These are phyloP conservation scores for Ciconia boyciana DNA, from an alignment of 2,113 vertebrate genomes.

Conservation along the genomic window DNA sequence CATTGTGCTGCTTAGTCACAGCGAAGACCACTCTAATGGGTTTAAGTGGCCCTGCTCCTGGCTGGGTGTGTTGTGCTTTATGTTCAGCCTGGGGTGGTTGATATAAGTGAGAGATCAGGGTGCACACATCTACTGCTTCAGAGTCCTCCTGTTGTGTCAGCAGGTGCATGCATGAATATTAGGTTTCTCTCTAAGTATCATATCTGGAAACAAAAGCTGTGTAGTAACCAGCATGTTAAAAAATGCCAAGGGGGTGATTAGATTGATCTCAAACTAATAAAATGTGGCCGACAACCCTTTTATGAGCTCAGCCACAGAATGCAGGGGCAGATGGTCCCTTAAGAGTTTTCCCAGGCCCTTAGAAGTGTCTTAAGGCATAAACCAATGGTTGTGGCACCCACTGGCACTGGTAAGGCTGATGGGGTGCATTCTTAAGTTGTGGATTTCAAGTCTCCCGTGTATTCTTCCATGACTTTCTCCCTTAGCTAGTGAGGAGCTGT, in stretches of 20 bases:
- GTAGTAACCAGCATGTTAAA: not conserved
- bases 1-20: constrained; percentile 53
- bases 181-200: not conserved
- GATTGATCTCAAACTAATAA: not conserved
- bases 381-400: not conserved
- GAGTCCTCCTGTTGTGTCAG: not conserved
- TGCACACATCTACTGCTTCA: not conserved
- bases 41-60: constrained; percentile 5
- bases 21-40: constrained; percentile 10
- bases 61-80: not conserved
- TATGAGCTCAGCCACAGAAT: not conserved
- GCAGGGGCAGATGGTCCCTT: not conserved
- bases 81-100: not conserved
- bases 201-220: not conserved
- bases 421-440: not conserved
- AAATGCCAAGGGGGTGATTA: not conserved
- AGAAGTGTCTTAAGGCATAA: not conserved
- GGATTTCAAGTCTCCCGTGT: not conserved
- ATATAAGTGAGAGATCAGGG: not conserved
- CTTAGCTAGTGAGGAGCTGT: not conserved
- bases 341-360: not conserved
- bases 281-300: not conserved
- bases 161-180: not conserved
- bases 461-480: not conserved
- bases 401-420: not conserved